Conservation (phyloP, 2,797 vertebrate genomes). For the Xerus rutilus region DNA sequence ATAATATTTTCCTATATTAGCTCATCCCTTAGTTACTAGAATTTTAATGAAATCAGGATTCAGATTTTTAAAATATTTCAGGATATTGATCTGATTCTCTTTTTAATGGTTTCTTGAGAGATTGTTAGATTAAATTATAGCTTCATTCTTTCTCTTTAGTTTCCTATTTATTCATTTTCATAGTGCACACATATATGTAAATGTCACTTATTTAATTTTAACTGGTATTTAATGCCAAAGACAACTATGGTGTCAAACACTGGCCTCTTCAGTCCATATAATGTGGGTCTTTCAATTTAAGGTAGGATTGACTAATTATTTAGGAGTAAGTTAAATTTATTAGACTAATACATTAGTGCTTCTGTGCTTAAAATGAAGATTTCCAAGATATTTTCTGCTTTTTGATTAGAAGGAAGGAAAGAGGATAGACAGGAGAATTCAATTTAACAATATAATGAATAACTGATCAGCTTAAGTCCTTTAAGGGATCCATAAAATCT, state of each 20-base stretch:
- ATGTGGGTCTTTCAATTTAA: neutral
- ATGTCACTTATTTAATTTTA: conserved; percentile 27
- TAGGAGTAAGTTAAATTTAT: neutral
- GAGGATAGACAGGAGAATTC: neutral
- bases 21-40: neutral
- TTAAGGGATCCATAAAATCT: conserved; percentile 35
- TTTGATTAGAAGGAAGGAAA: neutral
- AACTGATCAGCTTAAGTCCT: neutral
- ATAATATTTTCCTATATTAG: neutral
- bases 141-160: neutral
- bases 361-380: neutral
- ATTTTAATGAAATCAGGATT: conserved; percentile 16
- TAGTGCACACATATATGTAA: neutral
- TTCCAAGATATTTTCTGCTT: neutral
- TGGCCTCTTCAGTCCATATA: neutral
- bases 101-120: conserved; percentile 42
- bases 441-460: conserved; percentile 4
- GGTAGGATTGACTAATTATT: neutral
- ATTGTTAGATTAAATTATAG: neutral
- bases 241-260: neutral
- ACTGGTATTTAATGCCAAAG: neutral
- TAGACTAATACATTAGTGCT: neutral
- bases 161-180: neutral
- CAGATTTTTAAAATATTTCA: conserved; percentile 14
- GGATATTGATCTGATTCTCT: neutral